Evolutionary conservation across 2,888 invertebrate genomes (phyloP).

Genomic region (Tetragonula carbonaria): DNA sequence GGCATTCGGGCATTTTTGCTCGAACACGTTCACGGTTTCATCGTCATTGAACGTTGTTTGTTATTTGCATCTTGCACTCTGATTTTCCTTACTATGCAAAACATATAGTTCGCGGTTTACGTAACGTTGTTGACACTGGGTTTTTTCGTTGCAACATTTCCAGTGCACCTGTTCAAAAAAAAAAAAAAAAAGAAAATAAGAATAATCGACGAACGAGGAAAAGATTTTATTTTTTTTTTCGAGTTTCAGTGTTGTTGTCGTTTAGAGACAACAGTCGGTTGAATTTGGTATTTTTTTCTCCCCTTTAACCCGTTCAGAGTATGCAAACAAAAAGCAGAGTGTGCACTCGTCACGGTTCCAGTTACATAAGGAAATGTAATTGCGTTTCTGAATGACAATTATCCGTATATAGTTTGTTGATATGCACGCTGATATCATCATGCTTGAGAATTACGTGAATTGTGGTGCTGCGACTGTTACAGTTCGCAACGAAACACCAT

Average conservation of each 20-base stretch:
- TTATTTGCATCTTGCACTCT: slow-evolving; percentile 2
- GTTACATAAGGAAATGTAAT: slow-evolving; percentile 17
- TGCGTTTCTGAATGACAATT: slow-evolving; percentile 16
- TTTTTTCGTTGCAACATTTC: background rate
- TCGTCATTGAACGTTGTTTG: background rate
- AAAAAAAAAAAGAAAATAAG: background rate
- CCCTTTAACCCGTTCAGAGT: too few relatives aligned
- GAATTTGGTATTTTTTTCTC: background rate
- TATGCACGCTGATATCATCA: background rate
- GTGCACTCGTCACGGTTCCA: background rate
- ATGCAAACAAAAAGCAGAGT: background rate
- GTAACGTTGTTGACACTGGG: background rate
- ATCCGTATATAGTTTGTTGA: background rate
- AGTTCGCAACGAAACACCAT: background rate
- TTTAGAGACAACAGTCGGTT: background rate
- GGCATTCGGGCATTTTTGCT: background rate
- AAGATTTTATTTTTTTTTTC: background rate
- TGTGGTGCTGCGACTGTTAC: background rate
- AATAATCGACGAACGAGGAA: too few relatives aligned
- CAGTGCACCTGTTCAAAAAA: background rate
- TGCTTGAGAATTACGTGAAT: background rate
- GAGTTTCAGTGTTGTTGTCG: background rate
- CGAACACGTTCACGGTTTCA: background rate
- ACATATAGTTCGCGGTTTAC: background rate
- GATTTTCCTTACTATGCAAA: background rate